A percentile compares a stretch with the other conserved stretches of the same genome.
Evolutionary conservation across 2,797 vertebrate species (phyloP).

Genomic region (Darevskia nairensis): DNA sequence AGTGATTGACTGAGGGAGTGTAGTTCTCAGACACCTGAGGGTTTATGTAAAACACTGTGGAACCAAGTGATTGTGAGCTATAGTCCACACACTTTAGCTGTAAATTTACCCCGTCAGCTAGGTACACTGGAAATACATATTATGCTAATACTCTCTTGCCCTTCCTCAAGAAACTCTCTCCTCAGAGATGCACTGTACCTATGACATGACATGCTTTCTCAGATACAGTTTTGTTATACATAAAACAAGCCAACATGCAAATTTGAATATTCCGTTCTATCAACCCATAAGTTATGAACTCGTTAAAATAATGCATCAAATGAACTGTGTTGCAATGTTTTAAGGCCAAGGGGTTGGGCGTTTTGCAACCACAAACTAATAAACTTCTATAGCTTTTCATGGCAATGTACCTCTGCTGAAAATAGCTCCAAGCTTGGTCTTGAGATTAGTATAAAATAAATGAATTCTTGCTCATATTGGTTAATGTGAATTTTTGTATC

Average conservation of each 20-base stretch:
- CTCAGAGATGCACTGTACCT: constrained; percentile 53
- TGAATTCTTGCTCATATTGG: not conserved
- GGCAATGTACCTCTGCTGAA: not conserved
- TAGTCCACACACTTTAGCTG: constrained; percentile 59
- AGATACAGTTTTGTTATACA: constrained; percentile 2
- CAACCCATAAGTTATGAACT: not conserved
- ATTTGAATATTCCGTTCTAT: not conserved
- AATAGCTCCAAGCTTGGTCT: not conserved
- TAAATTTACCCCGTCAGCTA: constrained; percentile 68
- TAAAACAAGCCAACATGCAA: not conserved
- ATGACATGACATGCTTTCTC: constrained; percentile 34
- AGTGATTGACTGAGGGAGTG: constrained; percentile 47
- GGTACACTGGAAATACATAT: constrained; percentile 53
- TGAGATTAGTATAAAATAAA: not conserved
- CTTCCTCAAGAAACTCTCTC: constrained; percentile 49
- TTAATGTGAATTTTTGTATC: not conserved
- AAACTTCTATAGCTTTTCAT: not conserved
- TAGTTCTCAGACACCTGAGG: constrained; percentile 52
- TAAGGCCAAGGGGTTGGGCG: not conserved
- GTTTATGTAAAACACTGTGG: constrained; percentile 68
- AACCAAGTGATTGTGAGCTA: constrained; percentile 67
- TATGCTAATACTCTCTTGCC: constrained; percentile 66
- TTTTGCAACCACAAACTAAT: not conserved
- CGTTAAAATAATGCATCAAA: not conserved
- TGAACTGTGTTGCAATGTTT: not conserved